A percentile compares a stretch with the other conserved stretches of the same genome.
Evolutionary conservation across 2,113 vertebrate species (phyloP).

Genomic region (Dipodomys merriami): DNA sequence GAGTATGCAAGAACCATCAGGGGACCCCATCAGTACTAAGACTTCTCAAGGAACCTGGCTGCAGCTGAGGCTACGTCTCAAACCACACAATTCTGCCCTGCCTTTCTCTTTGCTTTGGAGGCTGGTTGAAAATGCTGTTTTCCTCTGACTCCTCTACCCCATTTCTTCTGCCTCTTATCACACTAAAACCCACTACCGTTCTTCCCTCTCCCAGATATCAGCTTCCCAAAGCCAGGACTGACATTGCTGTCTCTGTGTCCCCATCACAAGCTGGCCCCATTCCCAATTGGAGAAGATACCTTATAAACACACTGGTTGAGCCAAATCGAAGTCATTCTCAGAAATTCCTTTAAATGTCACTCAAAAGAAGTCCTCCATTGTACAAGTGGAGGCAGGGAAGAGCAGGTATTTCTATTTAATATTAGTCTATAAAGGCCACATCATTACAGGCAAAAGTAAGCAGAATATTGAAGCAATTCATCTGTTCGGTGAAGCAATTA

Average conservation of each 20-base stretch:
- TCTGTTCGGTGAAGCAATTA: slow-evolving; percentile 56
- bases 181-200: accelerated
- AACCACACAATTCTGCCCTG: not conserved
- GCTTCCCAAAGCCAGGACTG: not conserved
- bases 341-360: slow-evolving; percentile 7
- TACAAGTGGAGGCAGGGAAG: slow-evolving; percentile 14
- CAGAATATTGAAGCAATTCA: slow-evolving; percentile 48
- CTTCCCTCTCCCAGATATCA: too few species aligned
- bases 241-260: not conserved
- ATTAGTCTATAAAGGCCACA: slow-evolving; percentile 23
- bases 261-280: not conserved
- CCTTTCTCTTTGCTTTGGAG: not conserved
- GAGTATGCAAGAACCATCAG: not conserved
- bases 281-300: not conserved
- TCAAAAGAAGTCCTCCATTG: not conserved
- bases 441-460: slow-evolving; percentile 54
- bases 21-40: accelerated
- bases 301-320: not conserved
- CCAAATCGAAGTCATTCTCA: not conserved
- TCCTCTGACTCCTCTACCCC: not conserved
- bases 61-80: not conserved
- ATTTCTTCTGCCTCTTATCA: accelerated
- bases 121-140: not conserved
- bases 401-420: not conserved
- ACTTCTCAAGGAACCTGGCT: not conserved